Evolutionary conservation across 2,797 vertebrate species (phyloP), one percentile per base, ranked within the genome.

Genomic region (Paguma larvata): DNA sequence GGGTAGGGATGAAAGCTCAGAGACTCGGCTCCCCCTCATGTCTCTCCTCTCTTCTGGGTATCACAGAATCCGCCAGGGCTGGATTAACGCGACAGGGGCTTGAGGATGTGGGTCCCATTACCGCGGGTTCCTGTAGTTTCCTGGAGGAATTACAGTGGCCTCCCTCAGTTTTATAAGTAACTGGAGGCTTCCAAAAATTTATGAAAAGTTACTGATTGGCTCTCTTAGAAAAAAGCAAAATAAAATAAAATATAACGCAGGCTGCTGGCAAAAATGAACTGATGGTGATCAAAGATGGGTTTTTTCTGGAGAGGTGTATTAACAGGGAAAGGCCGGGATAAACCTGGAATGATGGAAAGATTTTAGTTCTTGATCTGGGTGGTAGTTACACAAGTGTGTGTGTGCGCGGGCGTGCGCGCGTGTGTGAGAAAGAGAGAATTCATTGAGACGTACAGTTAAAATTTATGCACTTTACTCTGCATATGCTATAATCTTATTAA

Each of bases 191-290:
- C n/a, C 2, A 62, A 30, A 79, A 75, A 79, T 91, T 46, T 77
- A 38, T 46, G 62, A 82, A 51, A 88, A 83, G 46, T 85, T 88
- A 67, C 4, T 70, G 21, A n/a, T 23, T 51, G 56, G 23, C 18
- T 94, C 25, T 94, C 41, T 67, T 18, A 38, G 48, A 56, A 59
- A 94, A 94, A 95, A 84, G 44, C 9, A 44, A 38, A 68, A 72
- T 21, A 65, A 82, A 92, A 72, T 2, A 46, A 34, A 87, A 72
- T 27, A 51, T 3, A 85, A 73, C n/a, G 27, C 23, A 80, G 84
- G 13, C 79, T 59, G 3, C 85, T 62, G 53, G 25, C 16, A 63
- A 87, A 89, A 89, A 70, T 65, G 48, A 85, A 68, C 63, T 4
- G 11, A 75, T 18, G 15, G 86, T 18, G 32, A 78, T 86, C 53